Evolutionary conservation across 2,113 vertebrate genomes (phyloP).

Genomic region (Neoarius graeffei): DNA sequence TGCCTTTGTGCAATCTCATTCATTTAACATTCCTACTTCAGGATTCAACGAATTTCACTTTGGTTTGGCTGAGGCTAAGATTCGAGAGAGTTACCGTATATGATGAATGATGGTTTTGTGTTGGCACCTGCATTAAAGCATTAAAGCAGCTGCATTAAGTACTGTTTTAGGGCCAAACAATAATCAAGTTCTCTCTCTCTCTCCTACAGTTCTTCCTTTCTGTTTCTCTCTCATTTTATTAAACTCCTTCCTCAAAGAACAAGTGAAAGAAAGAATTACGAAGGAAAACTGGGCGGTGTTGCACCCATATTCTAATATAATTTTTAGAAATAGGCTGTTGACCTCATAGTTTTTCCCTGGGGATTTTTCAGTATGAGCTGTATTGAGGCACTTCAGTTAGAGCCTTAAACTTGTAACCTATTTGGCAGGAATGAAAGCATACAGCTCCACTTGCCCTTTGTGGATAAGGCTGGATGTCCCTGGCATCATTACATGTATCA

Average conservation of each 20-base stretch:
- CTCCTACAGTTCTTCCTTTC: background rate
- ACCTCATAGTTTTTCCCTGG: conserved; percentile 68
- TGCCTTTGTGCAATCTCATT: conserved; percentile 55
- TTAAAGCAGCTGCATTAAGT: conserved; percentile 51
- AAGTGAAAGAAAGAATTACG: conserved; percentile 40
- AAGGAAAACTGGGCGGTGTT: conserved; percentile 55
- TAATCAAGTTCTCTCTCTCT: background rate
- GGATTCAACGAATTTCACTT: conserved; percentile 62
- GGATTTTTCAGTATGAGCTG: background rate
- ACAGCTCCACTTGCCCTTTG: background rate
- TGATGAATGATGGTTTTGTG: conserved; percentile 65
- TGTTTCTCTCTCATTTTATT: conserved; percentile 25
- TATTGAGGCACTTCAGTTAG: background rate
- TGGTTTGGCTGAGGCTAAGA: conserved; percentile 52
- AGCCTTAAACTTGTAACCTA: background rate
- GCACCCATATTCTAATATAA: conserved; percentile 70
- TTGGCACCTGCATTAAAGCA: conserved; percentile 60
- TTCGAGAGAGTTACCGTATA: conserved; percentile 43
- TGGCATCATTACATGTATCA: background rate
- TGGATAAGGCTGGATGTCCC: background rate
- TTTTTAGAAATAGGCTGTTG: conserved; percentile 78
- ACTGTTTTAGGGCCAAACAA: conserved; percentile 6
- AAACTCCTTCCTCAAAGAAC: conserved; percentile 1
- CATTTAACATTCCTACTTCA: conserved; percentile 55
- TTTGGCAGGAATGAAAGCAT: background rate